Evolutionary conservation across 2,888 invertebrate species (phyloP).

Genomic region (Philonicus albiceps): DNA sequence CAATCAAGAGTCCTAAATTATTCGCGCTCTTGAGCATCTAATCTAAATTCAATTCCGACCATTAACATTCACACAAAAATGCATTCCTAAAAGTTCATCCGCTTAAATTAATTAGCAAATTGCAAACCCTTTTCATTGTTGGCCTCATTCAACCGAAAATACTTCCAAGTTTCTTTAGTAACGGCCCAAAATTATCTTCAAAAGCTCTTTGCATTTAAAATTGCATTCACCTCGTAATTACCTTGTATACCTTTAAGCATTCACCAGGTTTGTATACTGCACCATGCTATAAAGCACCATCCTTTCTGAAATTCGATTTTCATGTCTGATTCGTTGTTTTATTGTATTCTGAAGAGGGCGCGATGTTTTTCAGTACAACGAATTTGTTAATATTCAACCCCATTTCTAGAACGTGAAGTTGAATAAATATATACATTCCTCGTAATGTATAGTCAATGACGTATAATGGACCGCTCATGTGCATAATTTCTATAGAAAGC

Average conservation of each 20-base stretch:
- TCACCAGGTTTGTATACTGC: neutral
- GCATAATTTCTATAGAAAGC: no score
- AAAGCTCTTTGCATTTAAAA: neutral
- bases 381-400: neutral
- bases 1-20: neutral
- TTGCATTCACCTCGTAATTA: slow-evolving; percentile 7
- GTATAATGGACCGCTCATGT: no score
- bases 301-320: neutral
- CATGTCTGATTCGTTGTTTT: neutral
- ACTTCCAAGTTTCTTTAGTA: neutral
- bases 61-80: neutral
- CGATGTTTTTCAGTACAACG: neutral
- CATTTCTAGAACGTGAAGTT: neutral
- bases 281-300: neutral
- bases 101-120: neutral
- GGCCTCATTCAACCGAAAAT: neutral
- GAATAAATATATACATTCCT: neutral
- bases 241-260: neutral
- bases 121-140: neutral
- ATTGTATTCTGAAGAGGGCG: neutral
- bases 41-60: neutral
- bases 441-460: no score
- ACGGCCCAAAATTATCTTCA: neutral
- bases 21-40: neutral
- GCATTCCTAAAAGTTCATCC: neutral